Evolutionary conservation across 2,113 vertebrate species (phyloP).

Genomic region (Charadrius vociferus): DNA sequence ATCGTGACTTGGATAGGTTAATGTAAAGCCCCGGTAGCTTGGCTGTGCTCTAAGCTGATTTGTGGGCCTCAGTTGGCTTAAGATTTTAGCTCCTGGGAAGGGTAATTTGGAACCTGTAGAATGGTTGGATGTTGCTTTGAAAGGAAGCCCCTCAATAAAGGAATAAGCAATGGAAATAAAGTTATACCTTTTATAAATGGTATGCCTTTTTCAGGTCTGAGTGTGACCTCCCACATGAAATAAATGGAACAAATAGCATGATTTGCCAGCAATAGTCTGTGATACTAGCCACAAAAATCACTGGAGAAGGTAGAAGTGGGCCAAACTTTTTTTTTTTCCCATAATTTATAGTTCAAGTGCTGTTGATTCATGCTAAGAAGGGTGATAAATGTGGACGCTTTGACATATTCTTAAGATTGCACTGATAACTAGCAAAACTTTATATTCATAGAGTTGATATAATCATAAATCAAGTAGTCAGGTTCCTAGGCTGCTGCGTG

Average conservation of each 20-base stretch:
- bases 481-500: neutral
- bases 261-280: neutral
- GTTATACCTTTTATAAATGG: neutral
- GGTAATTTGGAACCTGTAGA: neutral
- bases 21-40: neutral
- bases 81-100: neutral
- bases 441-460: neutral
- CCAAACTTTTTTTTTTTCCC: neutral
- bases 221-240: neutral
- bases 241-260: neutral
- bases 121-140: neutral
- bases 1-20: neutral
- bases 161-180: neutral
- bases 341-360: neutral
- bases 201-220: neutral
- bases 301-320: neutral
- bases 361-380: neutral
- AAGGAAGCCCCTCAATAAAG: neutral
- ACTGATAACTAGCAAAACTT: neutral
- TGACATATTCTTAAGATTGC: neutral
- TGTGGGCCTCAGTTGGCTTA: neutral
- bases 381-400: neutral
- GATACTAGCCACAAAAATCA: neutral
- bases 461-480: fast-evolving
- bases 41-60: neutral